phyloP scores from a whole-genome alignment of 2,113 vertebrate genomes.

The Maccullochella peelii region DNA sequence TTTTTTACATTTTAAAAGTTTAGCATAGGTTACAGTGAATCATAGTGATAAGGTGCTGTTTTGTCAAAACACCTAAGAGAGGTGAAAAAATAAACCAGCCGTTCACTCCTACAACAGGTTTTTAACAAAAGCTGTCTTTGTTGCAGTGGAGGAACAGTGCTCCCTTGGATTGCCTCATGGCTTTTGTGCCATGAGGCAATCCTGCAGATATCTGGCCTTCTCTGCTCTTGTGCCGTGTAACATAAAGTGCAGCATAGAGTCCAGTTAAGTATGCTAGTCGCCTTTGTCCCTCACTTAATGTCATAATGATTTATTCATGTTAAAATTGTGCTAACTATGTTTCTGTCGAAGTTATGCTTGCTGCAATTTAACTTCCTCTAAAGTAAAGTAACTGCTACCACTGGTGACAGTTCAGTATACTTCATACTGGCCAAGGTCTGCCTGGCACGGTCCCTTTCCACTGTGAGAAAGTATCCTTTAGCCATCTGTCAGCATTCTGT shows the following conservation, averaged over 20 bases:
- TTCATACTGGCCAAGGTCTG: background rate
- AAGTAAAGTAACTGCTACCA: background rate
- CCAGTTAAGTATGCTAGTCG: background rate
- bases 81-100: too few relatives aligned
- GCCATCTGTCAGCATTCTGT: constrained; percentile 3
- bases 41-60: too few relatives aligned
- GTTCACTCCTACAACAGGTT: background rate
- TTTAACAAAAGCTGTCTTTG: background rate
- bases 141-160: background rate
- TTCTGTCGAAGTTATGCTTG: background rate
- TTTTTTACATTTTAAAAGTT: too few relatives aligned
- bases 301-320: background rate
- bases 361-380: background rate
- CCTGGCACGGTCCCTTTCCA: background rate
- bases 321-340: background rate
- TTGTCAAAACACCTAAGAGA: too few relatives aligned
- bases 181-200: background rate
- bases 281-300: background rate
- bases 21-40: too few relatives aligned
- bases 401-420: background rate
- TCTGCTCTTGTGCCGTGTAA: too few relatives aligned
- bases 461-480: background rate
- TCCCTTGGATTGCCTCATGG: too few relatives aligned
- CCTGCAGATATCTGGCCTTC: background rate
- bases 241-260: background rate